Conservation (phyloP, 2,797 vertebrate genomes). For the Toxotes lorentzi region DNA sequence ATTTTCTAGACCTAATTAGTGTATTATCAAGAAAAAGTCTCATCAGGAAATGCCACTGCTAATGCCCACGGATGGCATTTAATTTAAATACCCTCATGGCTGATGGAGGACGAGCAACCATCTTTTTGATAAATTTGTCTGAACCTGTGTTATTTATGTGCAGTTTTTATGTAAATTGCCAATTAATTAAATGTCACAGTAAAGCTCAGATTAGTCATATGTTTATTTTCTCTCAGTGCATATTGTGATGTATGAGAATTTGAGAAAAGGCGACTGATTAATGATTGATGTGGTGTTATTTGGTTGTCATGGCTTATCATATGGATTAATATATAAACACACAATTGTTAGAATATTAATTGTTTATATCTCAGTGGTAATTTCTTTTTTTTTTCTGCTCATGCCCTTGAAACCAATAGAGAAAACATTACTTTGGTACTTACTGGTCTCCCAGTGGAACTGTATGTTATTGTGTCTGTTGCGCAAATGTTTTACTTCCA, state of each 20-base stretch:
- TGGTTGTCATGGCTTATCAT: conserved; percentile 34
- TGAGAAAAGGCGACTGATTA: conserved; percentile 34
- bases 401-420: conserved; percentile 36
- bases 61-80: conserved; percentile 56
- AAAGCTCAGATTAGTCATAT: conserved; percentile 46
- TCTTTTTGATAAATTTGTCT: conserved; percentile 51
- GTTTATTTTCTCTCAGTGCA: conserved; percentile 33
- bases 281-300: conserved; percentile 45
- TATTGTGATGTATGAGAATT: conserved; percentile 21
- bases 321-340: conserved; percentile 42
- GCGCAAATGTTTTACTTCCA: conserved; percentile 75
- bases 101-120: conserved; percentile 46
- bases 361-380: conserved; percentile 22
- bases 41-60: conserved; percentile 46
- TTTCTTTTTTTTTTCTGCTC: not conserved
- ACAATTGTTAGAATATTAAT: conserved; percentile 17
- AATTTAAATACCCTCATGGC: conserved; percentile 39
- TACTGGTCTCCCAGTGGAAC: conserved; percentile 27
- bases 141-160: conserved; percentile 56
- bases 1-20: conserved; percentile 48
- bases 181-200: conserved; percentile 67
- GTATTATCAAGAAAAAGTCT: conserved; percentile 33
- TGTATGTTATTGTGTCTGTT: conserved; percentile 55
- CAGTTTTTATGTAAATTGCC: conserved; percentile 41
- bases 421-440: conserved; percentile 32